phyloP scores from a whole-genome alignment of 2,888 invertebrate species.

The Cantharis rustica region DNA sequence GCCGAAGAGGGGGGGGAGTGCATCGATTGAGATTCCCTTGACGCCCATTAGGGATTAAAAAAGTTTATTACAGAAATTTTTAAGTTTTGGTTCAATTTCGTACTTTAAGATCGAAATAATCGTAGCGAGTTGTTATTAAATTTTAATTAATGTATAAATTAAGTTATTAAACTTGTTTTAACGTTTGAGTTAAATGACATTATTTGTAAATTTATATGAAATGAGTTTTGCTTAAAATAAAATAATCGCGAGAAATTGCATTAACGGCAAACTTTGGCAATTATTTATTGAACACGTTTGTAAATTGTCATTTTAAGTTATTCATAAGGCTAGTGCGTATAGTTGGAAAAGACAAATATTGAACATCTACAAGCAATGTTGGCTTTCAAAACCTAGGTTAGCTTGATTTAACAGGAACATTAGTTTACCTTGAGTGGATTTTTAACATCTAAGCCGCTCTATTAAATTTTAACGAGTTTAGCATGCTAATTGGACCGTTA shows the following conservation, averaged over 20 bases:
- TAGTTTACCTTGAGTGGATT: neutral
- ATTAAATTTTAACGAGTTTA: neutral
- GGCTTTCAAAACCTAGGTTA: neutral
- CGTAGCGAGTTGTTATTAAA: too few relatives aligned
- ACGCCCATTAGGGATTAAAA: too few relatives aligned
- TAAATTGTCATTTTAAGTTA: neutral
- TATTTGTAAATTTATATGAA: neutral
- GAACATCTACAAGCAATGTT: neutral
- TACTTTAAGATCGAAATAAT: too few relatives aligned
- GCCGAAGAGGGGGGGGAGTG: too few relatives aligned
- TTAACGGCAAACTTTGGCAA: neutral
- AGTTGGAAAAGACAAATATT: constrained; percentile 3
- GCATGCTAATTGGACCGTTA: neutral
- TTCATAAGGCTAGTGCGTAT: neutral
- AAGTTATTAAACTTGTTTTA: neutral
- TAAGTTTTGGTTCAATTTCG: too few relatives aligned
- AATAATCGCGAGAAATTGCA: neutral
- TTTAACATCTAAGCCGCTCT: neutral
- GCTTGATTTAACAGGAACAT: neutral
- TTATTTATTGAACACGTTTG: neutral
- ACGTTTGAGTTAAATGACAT: neutral
- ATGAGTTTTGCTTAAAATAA: neutral
- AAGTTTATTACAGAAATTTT: too few relatives aligned
- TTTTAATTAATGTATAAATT: too few relatives aligned
- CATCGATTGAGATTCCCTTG: too few relatives aligned